Evolutionary conservation across 2,113 vertebrate species (phyloP), one percentile per base, ranked within the genome.

Genomic region (Embiotoca jacksoni): DNA sequence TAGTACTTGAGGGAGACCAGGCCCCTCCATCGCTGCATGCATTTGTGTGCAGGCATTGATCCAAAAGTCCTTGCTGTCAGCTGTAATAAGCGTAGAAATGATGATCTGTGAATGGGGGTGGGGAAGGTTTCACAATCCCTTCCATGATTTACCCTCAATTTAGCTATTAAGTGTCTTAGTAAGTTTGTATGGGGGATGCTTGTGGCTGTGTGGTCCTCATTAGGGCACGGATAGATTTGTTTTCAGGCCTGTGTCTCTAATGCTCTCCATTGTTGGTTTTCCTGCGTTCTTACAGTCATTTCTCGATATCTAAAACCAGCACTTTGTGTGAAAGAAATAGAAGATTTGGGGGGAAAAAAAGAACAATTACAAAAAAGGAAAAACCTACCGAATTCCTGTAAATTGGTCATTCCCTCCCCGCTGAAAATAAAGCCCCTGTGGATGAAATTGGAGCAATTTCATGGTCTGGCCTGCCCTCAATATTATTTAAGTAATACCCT

Each of bases 401-500:
- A 94, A 92, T 78, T 80, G 77, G 76, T 80, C 82, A 73, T 67
- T 65, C 37, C 14, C 33, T 39, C 71, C 72, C 54, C 1, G 49
- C 65, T 47, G 55, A 81, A 84, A 85, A 91, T 91, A 91, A 92
- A 94, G 77, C 91, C 91, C 91, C 89, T 83, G 81, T 67, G 83
- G 93, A 86, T 93, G 89, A 95, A 95, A 92, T 89, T 33, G 64
- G 82, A 93, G 91, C 86, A 90, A 92, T 93, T 93, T 92, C 86
- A 91, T 91, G 92, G 93, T 94, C 93, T 95, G 93, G 90, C 89
- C 85, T 93, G 88, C 92, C 93, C 92, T 92, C 88, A 79, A 84
- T 93, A 95, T 95, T 95, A 95, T 94, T 95, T 87, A 91, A 94
- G 93, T 94, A 94, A 95, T 92, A 94, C 93, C 94, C 95, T 95